phyloP scores from a whole-genome alignment of 2,888 invertebrate species.

The Cacoxenus indagator region DNA sequence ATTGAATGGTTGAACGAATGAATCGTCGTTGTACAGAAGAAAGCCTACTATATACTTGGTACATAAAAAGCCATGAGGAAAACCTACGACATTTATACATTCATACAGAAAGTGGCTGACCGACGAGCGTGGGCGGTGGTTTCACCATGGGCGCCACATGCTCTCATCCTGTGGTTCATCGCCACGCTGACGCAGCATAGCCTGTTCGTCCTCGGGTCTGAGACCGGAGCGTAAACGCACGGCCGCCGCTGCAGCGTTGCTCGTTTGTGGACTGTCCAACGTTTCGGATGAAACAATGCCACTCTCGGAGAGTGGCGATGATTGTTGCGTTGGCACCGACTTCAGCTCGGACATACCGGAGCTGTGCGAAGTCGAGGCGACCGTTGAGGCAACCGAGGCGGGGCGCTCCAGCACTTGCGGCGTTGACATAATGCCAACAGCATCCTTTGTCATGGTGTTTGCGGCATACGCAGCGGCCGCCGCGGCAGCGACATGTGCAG shows the following conservation, averaged over 20 bases:
- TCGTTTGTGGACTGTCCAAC: conserved; percentile 49
- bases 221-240: conserved; percentile 51
- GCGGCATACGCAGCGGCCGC: conserved; percentile 57
- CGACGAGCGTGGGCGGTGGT: not conserved
- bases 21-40: not conserved
- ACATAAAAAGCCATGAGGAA: conserved; percentile 48
- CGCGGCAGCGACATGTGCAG: conserved; percentile 60
- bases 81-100: conserved; percentile 12
- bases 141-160: conserved; percentile 74
- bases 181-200: conserved; percentile 7
- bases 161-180: conserved; percentile 67
- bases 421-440: conserved; percentile 18
- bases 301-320: conserved; percentile 50
- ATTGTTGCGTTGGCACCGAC: conserved; percentile 54
- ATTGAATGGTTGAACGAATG: not conserved
- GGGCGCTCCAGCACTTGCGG: conserved; percentile 48
- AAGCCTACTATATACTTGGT: conserved; percentile 39
- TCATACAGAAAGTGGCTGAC: not conserved
- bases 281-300: conserved; percentile 53
- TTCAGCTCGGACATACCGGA: conserved; percentile 55
- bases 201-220: conserved; percentile 52
- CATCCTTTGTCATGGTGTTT: conserved; percentile 46
- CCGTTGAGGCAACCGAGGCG: conserved; percentile 48
- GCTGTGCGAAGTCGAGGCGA: conserved; percentile 53
- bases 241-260: conserved; percentile 46